Conservation (phyloP, 2,113 vertebrate species). For the Chinchilla lanigera region DNA sequence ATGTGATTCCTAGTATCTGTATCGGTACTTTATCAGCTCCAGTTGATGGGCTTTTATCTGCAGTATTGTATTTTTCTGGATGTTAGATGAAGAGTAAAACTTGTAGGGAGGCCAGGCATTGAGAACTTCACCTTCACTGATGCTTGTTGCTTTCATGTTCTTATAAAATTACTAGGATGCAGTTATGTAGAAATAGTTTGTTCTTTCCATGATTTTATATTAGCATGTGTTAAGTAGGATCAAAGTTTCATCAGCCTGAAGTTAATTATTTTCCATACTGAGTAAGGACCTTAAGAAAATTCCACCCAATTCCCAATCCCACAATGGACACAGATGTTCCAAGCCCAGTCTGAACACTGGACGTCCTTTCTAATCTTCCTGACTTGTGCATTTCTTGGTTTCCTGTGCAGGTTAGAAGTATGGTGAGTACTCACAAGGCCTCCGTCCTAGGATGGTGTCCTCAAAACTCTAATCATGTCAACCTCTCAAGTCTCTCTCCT, state of each 20-base stretch:
- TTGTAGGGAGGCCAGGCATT: not conserved
- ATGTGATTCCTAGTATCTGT: not conserved
- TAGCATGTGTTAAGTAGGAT: not conserved
- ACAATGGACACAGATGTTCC: not conserved
- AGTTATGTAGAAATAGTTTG: not conserved
- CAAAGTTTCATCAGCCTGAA: not conserved
- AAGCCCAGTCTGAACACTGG: not conserved
- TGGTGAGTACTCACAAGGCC: not conserved
- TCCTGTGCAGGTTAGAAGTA: not conserved
- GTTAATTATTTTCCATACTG: not conserved
- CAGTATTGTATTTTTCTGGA: not conserved
- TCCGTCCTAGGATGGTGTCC: too few species aligned
- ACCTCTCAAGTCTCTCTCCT: not conserved
- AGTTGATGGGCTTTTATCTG: not conserved
- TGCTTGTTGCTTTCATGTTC: not conserved
- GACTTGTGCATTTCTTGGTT: not conserved
- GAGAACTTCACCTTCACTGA: not conserved
- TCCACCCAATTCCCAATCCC: too few species aligned
- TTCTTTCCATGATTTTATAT: not conserved
- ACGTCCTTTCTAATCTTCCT: not conserved
- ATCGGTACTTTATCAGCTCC: not conserved
- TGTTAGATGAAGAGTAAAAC: not conserved
- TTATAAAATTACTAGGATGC: not conserved
- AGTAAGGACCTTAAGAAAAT: not conserved
- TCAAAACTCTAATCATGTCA: not conserved